A percentile compares a stretch with the other conserved stretches of the same genome.
These are phyloP conservation scores for Porites lobata DNA, from an alignment of 92 coral and sea anemone genomes.

Conservation along the genomic window DNA sequence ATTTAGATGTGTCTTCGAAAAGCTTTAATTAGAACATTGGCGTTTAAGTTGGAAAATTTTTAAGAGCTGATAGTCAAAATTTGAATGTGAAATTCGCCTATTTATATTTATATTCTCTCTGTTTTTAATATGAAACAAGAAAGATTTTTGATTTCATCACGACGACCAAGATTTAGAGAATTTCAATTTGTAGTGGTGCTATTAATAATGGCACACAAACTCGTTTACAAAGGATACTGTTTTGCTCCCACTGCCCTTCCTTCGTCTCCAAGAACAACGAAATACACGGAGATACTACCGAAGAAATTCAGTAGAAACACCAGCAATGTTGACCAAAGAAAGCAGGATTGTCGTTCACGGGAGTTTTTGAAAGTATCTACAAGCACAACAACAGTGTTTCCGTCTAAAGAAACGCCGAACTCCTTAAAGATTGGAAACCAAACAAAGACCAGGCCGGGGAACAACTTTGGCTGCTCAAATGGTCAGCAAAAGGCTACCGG, in stretches of 20 bases:
- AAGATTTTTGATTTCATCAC: slow-evolving; percentile 15
- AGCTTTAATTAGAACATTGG: background rate
- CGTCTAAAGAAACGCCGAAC: background rate
- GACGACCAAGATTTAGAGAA: background rate
- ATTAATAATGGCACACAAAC: slow-evolving; percentile 5
- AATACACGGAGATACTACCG: slow-evolving; percentile 6
- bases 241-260: background rate
- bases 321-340: background rate
- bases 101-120: background rate
- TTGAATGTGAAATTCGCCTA: background rate
- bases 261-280: background rate
- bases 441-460: background rate
- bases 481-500: background rate
- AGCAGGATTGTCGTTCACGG: background rate
- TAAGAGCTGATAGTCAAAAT: background rate
- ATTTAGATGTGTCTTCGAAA: slow-evolving; percentile 4
- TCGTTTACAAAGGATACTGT: background rate
- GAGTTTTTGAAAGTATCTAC: slow-evolving; percentile 13
- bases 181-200: slow-evolving; percentile 28
- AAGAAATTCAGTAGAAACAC: background rate
- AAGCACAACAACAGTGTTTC: background rate
- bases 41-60: background rate
- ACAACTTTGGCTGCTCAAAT: background rate
- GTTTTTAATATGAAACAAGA: background rate
- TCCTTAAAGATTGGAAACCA: background rate